Percentiles rank a stretch among this genome's conserved stretches.
Conservation (phyloP, 2,113 vertebrate species). For the Salvator merianae region DNA sequence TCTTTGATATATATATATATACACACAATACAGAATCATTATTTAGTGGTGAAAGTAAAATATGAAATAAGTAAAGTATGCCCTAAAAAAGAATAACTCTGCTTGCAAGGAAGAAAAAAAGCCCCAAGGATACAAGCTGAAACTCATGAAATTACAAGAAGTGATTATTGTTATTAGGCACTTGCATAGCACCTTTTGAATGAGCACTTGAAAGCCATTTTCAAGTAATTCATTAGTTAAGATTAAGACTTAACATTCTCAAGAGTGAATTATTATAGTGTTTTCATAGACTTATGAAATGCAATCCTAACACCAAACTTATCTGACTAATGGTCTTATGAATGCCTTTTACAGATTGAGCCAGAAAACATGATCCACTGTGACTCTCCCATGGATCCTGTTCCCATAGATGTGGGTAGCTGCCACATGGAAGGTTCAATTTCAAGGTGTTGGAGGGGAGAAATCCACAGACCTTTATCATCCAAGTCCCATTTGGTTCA, state of each 20-base stretch:
- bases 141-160: slow-evolving; percentile 14
- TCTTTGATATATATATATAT: slow-evolving; percentile 6
- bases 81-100: background rate
- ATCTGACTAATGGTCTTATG: too few relatives aligned
- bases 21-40: background rate
- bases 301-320: background rate
- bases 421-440: too few relatives aligned
- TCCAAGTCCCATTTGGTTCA: too few relatives aligned
- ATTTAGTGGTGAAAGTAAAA: slow-evolving; percentile 3
- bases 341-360: too few relatives aligned
- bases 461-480: too few relatives aligned
- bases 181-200: slow-evolving; percentile 32
- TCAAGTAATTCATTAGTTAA: slow-evolving; percentile 45
- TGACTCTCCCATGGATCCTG: too few relatives aligned
- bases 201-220: slow-evolving; percentile 31
- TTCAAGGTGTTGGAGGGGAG: too few relatives aligned
- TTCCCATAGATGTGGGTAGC: too few relatives aligned
- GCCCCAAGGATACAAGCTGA: background rate
- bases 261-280: slow-evolving; percentile 11
- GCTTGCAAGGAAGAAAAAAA: background rate
- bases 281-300: background rate
- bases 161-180: background rate
- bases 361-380: too few relatives aligned
- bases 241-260: slow-evolving; percentile 12
- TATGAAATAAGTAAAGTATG: background rate